These are phyloP conservation scores for Baronia brevicornis DNA, from an alignment of 2,888 invertebrate genomes.

Conservation along the genomic window DNA sequence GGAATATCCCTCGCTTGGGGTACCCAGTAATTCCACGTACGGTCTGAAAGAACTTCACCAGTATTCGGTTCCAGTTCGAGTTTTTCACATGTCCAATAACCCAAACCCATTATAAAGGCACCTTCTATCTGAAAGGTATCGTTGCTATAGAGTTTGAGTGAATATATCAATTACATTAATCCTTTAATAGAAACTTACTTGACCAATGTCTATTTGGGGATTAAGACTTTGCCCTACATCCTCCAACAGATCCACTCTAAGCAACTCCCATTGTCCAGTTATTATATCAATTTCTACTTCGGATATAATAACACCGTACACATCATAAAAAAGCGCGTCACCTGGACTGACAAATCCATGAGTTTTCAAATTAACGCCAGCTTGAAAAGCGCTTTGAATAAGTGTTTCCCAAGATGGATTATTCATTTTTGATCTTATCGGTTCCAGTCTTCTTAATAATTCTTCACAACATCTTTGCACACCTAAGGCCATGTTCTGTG, in stretches of 20 bases:
- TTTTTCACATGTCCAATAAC: constrained; percentile 81
- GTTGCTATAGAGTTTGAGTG: not conserved
- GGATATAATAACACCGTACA: constrained; percentile 73
- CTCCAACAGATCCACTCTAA: constrained; percentile 77
- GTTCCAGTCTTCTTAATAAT: constrained; percentile 52
- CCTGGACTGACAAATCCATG: constrained; percentile 25
- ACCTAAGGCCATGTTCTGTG: constrained; percentile 77
- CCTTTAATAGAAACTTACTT: constrained; percentile 40
- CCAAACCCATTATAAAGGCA: constrained; percentile 80
- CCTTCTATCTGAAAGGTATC: constrained; percentile 74
- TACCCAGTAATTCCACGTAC: constrained; percentile 83
- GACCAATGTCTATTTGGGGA: constrained; percentile 79
- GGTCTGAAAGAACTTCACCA: constrained; percentile 78
- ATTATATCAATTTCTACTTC: constrained; percentile 83
- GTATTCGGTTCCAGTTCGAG: constrained; percentile 74
- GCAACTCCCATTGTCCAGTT: constrained; percentile 78
- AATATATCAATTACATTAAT: not conserved
- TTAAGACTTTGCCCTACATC: constrained; percentile 79
- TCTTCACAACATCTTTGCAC: constrained; percentile 62
- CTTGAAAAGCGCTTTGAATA: constrained; percentile 49
- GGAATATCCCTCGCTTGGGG: constrained; percentile 83
- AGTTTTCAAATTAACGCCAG: constrained; percentile 31
- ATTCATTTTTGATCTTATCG: constrained; percentile 41
- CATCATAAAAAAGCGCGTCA: constrained; percentile 26
- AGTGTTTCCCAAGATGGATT: constrained; percentile 64